Evolutionary conservation across 2,113 vertebrate species (phyloP), one percentile per base, ranked within the genome.

Genomic region (Chitala chitala): DNA sequence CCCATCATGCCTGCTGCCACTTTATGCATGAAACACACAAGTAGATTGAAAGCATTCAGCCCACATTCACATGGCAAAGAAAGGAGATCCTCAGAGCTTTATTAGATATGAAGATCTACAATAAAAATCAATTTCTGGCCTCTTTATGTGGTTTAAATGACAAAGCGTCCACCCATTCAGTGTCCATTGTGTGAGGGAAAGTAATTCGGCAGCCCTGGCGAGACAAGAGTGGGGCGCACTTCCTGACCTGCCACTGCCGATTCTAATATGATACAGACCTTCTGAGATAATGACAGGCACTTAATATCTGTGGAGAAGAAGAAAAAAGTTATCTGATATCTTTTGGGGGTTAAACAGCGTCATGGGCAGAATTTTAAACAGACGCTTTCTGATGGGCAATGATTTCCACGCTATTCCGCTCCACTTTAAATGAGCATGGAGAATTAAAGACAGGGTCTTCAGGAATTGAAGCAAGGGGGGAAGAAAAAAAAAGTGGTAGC

Each of bases 61-160:
- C 91, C 92, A 93, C 94, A 95, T 98, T 98, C 95, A 98, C 94
- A 94, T 89, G 86, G 92, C 92, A 93, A 97, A 99, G 96, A 99
- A 99, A 96, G 92, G 94, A 93, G 93, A 94, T 94, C 96, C 95
- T 98, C 95, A 92, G 95, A 98, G 96, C 94, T 98, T 99, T 99
- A 99, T 99, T 99, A 99, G 95, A 99, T 98, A 99, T 99, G 96
- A 99, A 99, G 97, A 99, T 98, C 94, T 94, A 98, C 97, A 98
- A 98, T 99, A 96, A 98, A 99, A 99, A 99, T 99, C 97, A 96
- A 99, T 99, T 99, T 99, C 95, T 98, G 94, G 92, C 92, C 95
- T 98, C 96, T 99, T 98, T 98, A 99, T 98, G 96, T 95, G 95
- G 95, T 99, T 99, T 98, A 98, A 99, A 99, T 98, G 96, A 99